Base-by-base conservation (phyloP, 2,113 vertebrate species). In the Ibidorhyncha struthersii region DNA sequence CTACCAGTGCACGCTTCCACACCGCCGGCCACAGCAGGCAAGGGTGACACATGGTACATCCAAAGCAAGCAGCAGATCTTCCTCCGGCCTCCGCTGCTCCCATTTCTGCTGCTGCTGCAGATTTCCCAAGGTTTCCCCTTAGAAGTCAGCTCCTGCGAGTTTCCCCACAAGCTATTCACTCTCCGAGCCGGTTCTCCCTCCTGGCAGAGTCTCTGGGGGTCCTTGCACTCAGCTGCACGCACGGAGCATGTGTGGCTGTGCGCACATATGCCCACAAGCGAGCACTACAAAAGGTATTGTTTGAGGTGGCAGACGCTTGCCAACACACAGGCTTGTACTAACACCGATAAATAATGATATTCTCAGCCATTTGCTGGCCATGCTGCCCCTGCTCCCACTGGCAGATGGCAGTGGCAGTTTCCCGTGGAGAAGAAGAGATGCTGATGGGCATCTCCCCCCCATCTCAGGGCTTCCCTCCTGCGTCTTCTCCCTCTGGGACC, bases 311-410 rank as follows among this genome's bases (percentile, higher is more conserved):
- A 58, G 93, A 32, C 84, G 1, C 58, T 59, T 22, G 90, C 77
- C 88, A 76, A 19, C 78, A 1, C 23, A 4, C 49, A 14, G 74
- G 45, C 80, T 71, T 12, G 9, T 16, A 19, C 41, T 29, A 27
- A 23, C n/a, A 13, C 90, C 26, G 45, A 82, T 1, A 65, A 89
- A 94, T 77, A 86, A 93, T 34, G 30, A 62, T 7, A 47, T 14
- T 30, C 91, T 69, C 93, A 85, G 97, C 95, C 84, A 63, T 72
- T 80, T 66, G 86, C 94, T 81, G 96, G 92, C 91, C 91, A 26
- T 9, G 71, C 92, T 66, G 90, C 86, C 97, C 38, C 61, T 66
- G 92, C 77, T 96, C 84, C 90, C 94, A 19, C 92, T 95, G 88
- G 66, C 96, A 97, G 95, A 95, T 93, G 92, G 94, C 92, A 72